phyloP scores from a whole-genome alignment of 1,140 invertebrate genomes.

The Diabrotica virgifera region DNA sequence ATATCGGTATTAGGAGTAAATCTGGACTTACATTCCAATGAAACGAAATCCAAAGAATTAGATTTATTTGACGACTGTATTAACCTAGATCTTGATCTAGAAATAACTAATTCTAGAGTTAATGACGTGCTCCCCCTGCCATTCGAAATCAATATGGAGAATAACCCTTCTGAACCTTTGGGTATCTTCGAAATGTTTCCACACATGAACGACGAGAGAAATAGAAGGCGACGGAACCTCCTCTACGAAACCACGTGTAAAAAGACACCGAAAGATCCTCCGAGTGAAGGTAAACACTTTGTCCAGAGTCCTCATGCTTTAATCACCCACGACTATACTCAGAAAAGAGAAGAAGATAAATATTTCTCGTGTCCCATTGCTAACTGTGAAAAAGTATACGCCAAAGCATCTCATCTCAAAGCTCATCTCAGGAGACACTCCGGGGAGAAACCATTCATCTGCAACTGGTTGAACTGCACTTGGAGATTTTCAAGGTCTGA shows the following conservation, averaged over 20 bases:
- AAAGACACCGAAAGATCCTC: conserved; percentile 19
- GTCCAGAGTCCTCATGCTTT: conserved; percentile 30
- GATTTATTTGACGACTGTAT: conserved; percentile 19
- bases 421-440: conserved; percentile 90
- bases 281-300: conserved; percentile 17
- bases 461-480: conserved; percentile 86
- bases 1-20: conserved; percentile 39
- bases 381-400: conserved; percentile 72
- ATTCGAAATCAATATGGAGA: conserved; percentile 20
- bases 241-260: conserved; percentile 40
- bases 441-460: conserved; percentile 90
- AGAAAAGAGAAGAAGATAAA: conserved; percentile 44
- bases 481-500: conserved; percentile 95
- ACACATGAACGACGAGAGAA: conserved; percentile 44
- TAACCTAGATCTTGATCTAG: conserved; percentile 23
- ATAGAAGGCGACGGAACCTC: conserved; percentile 39
- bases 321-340: conserved; percentile 37
- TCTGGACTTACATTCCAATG: conserved; percentile 31
- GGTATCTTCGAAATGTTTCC: conserved; percentile 44
- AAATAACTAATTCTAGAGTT: conserved; percentile 7
- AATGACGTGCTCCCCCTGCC: conserved; percentile 27
- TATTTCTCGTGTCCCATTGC: conserved; percentile 58
- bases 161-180: conserved; percentile 16
- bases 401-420: conserved; percentile 91
- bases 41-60: conserved; percentile 10